Base-by-base conservation (phyloP, 2,888 invertebrate species). In the Clanis bilineata region DNA sequence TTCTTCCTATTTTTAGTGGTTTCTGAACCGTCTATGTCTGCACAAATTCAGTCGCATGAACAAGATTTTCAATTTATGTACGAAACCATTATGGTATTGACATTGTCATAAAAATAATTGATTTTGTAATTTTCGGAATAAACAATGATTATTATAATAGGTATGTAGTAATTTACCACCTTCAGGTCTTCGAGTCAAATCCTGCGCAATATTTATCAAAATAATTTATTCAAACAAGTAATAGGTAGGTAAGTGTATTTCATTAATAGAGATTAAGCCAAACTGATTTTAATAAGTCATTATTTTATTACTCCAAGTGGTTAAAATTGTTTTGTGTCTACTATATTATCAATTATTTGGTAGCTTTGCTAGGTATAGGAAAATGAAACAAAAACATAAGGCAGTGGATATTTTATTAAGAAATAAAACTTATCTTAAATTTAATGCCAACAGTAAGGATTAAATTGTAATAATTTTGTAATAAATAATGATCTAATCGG, bases 361-460 rank as follows among this genome's bases (percentile, higher is more conserved):
- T n/a, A 12, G 32, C 32, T 7, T 5, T 2, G 32, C n/a, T n/a
- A 12, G 36, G 36, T 10, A 1, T 22, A 21, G 12, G n/a, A 23
- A 45, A 45, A 23, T 4, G 25, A 45, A 12, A 15, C n/a, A 21
- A 39, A 25, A 25, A 23, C n/a, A 41, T 18, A 41, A 59, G 54
- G 43, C 41, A 55, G 43, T 55, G 41, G 32, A 41, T 39, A 64
- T 64, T 76, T 74, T 70, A 74, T 68, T 73, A 61, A 43, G 62
- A 71, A 66, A 70, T 63, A 67, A 65, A 67, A 67, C 64, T 61
- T 59, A 58, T 62, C 59, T 63, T 65, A 74, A 63, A 67, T 75
- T 6, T 7, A 79, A 83, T 76, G 76, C 73, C 74, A 80, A 76
- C 68, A 68, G 73, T 75, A 70, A 65, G 71, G 70, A 71, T 65